phyloP scores from a whole-genome alignment of 2,113 vertebrate genomes.

The Oxyruncus cristatus region DNA sequence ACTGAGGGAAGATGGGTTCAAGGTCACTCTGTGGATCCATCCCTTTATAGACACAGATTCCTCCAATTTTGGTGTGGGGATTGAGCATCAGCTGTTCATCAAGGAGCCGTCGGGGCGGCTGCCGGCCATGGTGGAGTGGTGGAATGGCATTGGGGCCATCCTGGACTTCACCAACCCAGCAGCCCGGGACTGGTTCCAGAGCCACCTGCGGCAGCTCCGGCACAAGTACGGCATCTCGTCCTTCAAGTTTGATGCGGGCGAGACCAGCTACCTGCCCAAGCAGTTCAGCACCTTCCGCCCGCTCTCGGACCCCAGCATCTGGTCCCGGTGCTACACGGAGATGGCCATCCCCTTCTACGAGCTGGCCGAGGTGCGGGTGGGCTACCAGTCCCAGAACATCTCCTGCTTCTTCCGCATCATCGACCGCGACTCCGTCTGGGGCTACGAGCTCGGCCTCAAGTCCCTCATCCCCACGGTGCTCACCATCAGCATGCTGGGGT shows the following conservation, averaged over 20 bases:
- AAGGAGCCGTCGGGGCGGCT: not conserved
- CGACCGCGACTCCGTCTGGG: constrained; percentile 93
- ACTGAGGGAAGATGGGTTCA: constrained; percentile 17
- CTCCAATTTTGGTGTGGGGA: not conserved
- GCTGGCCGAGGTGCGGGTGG: constrained; percentile 87
- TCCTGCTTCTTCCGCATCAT: constrained; percentile 92
- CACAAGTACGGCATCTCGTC: constrained; percentile 84
- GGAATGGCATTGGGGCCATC: constrained; percentile 91
- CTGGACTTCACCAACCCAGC: constrained; percentile 91
- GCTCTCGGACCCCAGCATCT: constrained; percentile 87
- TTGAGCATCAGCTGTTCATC: not conserved
- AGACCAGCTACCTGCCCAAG: constrained; percentile 91
- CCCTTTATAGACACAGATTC: fast-evolving
- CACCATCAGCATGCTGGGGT: constrained; percentile 93
- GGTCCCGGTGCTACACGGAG: constrained; percentile 90
- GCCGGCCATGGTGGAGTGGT: constrained; percentile 56
- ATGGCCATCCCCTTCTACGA: constrained; percentile 91
- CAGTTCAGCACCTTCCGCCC: constrained; percentile 85
- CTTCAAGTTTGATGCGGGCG: constrained; percentile 94
- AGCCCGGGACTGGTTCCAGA: constrained; percentile 89
- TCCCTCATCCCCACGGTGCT: constrained; percentile 90
- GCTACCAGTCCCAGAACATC: constrained; percentile 94
- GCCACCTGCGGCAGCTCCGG: constrained; percentile 80
- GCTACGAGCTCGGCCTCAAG: constrained; percentile 90
- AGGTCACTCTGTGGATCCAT: not conserved